Percentiles rank a stretch among this genome's conserved stretches.
Evolutionary conservation across 2,113 vertebrate species (phyloP).

Genomic region (Cavia porcellus): DNA sequence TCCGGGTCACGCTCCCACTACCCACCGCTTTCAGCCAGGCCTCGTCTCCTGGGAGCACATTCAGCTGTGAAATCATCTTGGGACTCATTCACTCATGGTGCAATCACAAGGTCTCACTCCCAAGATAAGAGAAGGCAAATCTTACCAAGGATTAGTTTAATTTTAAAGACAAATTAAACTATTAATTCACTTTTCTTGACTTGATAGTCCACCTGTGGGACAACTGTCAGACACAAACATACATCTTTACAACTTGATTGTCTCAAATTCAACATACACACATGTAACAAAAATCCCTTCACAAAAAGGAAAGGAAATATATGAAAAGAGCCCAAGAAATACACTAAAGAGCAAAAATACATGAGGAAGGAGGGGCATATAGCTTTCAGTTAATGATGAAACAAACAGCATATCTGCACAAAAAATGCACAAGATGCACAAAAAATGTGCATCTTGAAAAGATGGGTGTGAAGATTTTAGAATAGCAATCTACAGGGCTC

Average conservation of each 20-base stretch:
- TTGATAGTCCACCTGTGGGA: constrained; percentile 63
- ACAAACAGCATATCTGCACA: background rate
- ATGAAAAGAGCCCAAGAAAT: constrained; percentile 76
- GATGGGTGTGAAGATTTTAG: background rate
- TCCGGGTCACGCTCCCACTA: background rate
- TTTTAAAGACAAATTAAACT: constrained; percentile 77
- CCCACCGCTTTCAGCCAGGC: background rate
- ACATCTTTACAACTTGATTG: constrained; percentile 75
- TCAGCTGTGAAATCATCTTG: background rate
- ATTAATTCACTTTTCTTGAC: constrained; percentile 53
- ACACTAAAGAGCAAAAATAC: constrained; percentile 79
- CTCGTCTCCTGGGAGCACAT: background rate
- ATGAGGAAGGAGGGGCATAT: background rate
- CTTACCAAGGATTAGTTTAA: background rate
- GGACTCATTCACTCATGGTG: background rate
- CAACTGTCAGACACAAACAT: constrained; percentile 75
- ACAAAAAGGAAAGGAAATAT: background rate
- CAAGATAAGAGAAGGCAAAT: background rate
- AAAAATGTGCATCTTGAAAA: background rate
- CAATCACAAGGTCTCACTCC: background rate
- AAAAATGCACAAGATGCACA: background rate
- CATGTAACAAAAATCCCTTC: background rate
- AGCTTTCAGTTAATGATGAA: background rate
- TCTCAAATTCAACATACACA: constrained; percentile 74
- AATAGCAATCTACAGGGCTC: background rate